Percentiles rank a stretch among this genome's conserved stretches.
Evolutionary conservation across 2,113 vertebrate genomes (phyloP).

Genomic region (Aphyosemion australe): DNA sequence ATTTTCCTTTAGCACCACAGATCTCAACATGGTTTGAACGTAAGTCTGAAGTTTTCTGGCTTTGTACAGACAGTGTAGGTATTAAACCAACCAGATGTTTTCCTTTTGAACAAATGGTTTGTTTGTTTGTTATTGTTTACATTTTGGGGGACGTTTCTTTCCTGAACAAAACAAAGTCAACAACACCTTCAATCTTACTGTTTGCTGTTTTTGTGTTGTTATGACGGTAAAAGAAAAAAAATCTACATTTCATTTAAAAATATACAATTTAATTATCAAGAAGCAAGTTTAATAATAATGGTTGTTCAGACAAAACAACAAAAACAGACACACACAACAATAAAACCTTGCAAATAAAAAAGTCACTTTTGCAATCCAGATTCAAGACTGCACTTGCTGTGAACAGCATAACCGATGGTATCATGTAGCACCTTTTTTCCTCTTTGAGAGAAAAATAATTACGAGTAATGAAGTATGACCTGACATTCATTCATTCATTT

Average conservation of each 20-base stretch:
- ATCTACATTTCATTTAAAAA: conserved; percentile 83
- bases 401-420: conserved; percentile 71
- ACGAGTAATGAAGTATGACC: conserved; percentile 56
- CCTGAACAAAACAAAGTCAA: conserved; percentile 52
- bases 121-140: not conserved
- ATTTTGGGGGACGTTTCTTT: conserved; percentile 1
- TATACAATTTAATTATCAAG: conserved; percentile 83
- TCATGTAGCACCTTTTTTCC: conserved; percentile 79
- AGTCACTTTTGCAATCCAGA: conserved; percentile 72
- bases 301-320: conserved; percentile 80
- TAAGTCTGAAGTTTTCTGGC: conserved; percentile 39
- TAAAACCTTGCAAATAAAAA: conserved; percentile 51
- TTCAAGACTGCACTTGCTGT: conserved; percentile 74
- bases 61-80: conserved; percentile 54
- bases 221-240: conserved; percentile 49
- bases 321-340: conserved; percentile 65
- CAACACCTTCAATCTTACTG: conserved; percentile 62
- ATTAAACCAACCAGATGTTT: conserved; percentile 13
- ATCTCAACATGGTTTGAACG: conserved; percentile 32
- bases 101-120: conserved; percentile 3
- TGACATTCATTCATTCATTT: conserved; percentile 43
- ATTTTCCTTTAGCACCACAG: conserved; percentile 70
- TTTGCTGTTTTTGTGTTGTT: conserved; percentile 7
- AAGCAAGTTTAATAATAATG: conserved; percentile 81
- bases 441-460: conserved; percentile 64